phyloP scores from a whole-genome alignment of 2,888 invertebrate species.

The Agrochola circellaris region DNA sequence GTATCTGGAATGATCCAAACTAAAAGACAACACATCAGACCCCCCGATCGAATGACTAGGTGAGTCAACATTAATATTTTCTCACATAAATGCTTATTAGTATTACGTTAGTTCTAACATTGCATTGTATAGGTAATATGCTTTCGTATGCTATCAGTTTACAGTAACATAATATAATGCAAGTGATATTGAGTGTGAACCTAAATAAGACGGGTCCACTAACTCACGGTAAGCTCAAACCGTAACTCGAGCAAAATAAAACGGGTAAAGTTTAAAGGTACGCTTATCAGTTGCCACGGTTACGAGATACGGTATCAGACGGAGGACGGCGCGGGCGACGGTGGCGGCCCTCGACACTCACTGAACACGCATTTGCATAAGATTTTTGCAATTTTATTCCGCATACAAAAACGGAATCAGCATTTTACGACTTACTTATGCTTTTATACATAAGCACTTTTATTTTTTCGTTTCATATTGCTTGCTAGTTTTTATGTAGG shows the following conservation, averaged over 20 bases:
- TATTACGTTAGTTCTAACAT: conserved; percentile 23
- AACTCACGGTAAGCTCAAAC: conserved; percentile 40
- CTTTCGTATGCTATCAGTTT: conserved; percentile 42
- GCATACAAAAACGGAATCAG: conserved; percentile 68
- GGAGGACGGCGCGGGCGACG: conserved; percentile 19
- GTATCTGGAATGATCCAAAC: conserved; percentile 86
- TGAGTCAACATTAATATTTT: conserved; percentile 66
- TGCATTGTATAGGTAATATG: conserved; percentile 11
- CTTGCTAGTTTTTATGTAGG: conserved; percentile 57
- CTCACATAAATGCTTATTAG: conserved; percentile 41
- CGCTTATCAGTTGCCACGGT: conserved; percentile 58
- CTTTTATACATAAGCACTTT: conserved; percentile 59
- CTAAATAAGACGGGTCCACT: conserved; percentile 41
- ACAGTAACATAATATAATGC: conserved; percentile 57
- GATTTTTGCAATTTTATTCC: conserved; percentile 71
- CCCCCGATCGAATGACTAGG: conserved; percentile 87
- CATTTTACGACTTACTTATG: conserved; percentile 70
- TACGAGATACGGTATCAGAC: conserved; percentile 58
- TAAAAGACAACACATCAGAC: conserved; percentile 79
- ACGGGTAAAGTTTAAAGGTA: conserved; percentile 55
- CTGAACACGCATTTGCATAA: conserved; percentile 70
- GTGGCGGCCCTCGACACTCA: conserved; percentile 54
- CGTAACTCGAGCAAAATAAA: conserved; percentile 55
- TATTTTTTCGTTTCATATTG: conserved; percentile 56
- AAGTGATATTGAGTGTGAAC: conserved; percentile 48